Conservation (phyloP, 1,140 invertebrate species). For the Meloidogyne hapla region DNA sequence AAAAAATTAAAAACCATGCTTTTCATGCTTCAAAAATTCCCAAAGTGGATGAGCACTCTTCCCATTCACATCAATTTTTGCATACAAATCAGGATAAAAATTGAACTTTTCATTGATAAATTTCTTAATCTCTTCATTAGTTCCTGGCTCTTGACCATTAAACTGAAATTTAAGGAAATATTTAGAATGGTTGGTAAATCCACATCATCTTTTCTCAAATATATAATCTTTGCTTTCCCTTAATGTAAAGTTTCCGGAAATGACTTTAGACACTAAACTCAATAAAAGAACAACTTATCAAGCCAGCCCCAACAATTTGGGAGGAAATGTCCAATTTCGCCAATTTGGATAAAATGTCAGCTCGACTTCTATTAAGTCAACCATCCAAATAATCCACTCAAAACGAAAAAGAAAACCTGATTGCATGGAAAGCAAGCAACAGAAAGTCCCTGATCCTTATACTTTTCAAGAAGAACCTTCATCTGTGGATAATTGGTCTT, state of each 20-base stretch:
- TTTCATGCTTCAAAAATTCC: constrained; percentile 48
- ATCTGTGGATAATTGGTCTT: constrained; percentile 45
- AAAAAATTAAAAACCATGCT: constrained; percentile 24
- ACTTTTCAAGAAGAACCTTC: constrained; percentile 46
- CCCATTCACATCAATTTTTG: constrained; percentile 53
- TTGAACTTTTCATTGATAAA: constrained; percentile 48
- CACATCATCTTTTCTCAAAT: not conserved
- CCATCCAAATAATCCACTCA: not conserved
- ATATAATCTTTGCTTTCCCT: too few relatives aligned
- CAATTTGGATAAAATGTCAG: too few relatives aligned
- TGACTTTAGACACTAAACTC: too few relatives aligned
- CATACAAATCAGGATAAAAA: constrained; percentile 51
- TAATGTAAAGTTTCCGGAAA: not conserved
- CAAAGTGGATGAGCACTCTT: constrained; percentile 45
- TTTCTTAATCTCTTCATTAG: constrained; percentile 44
- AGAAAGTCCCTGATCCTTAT: constrained; percentile 47
- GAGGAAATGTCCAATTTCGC: too few relatives aligned
- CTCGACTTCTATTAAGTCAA: too few relatives aligned
- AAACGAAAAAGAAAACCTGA: constrained; percentile 35
- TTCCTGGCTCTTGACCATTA: constrained; percentile 43
- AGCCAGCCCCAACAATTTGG: too few relatives aligned
- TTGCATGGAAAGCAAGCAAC: constrained; percentile 55
- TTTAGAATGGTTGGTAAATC: too few relatives aligned
- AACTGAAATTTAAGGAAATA: not conserved
- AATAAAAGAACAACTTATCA: too few relatives aligned